Base-by-base conservation (phyloP, 2,113 vertebrate species). In the Orycteropus afer region DNA sequence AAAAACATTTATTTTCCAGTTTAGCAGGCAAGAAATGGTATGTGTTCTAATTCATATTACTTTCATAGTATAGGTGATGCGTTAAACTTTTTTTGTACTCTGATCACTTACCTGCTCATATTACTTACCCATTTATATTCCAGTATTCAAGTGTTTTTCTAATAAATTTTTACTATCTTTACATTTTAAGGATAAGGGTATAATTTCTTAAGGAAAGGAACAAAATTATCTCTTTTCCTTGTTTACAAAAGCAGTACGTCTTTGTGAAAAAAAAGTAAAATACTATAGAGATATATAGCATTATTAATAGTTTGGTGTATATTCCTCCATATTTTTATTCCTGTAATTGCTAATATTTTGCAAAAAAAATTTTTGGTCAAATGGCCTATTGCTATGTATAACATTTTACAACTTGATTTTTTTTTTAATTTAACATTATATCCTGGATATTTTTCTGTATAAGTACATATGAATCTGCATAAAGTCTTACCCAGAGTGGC, bases 81-180 rank as follows among this genome's bases (percentile, higher is more conserved):
- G 59, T 67, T 92, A 71, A 59, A 53, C 22, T 86, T 95, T 95
- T 95, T 90, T 76, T 34, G 61, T 82, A 49, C 67, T 87, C 45
- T 92, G 93, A 82, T 7, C 77, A 55, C 34, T 76, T 87, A 14
- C 71, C 37, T 82, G 49, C 67, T 90, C 27, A 59, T 88, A 47
- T 78, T 69, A 89, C 78, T 95, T 95, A 32, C 40, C 25, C n/a
- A 55, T 53, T 90, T 78, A 90, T 29, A 67, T 55, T 71, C 20
- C 27, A 63, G 1, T 76, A 12, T 77, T 20, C 59, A 71, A 45
- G 34, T 85, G 76, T 91, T 83, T 90, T 93, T 93, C 53, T 76
- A 86, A 71, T 17, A 79, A 13, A 81, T 81, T 86, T 94, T 90
- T 92, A 59, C 73, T 89, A 59, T 77, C 32, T 90, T 83, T 94